These are phyloP conservation scores for Manis javanica DNA, from an alignment of 2,797 vertebrate genomes.

Conservation along the genomic window DNA sequence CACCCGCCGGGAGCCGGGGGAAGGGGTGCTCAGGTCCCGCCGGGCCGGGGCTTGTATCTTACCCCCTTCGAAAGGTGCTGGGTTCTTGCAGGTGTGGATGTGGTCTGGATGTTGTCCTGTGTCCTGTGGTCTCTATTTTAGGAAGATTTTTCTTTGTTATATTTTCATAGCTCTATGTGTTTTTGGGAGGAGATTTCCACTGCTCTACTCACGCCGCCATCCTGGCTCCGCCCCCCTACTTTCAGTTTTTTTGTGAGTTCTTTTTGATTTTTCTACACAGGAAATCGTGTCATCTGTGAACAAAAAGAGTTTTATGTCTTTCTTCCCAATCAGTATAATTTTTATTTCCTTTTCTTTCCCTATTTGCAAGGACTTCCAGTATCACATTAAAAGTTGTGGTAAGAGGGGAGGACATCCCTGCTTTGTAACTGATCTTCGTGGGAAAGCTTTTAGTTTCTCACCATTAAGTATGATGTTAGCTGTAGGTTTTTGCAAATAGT, in stretches of 20 bases:
- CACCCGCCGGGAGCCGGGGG: too few relatives aligned
- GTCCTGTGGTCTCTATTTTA: too few relatives aligned
- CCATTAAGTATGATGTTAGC: neutral
- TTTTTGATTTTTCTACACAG: neutral
- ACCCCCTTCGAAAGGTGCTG: too few relatives aligned
- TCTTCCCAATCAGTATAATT: neutral
- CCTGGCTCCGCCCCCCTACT: too few relatives aligned
- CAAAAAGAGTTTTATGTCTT: neutral
- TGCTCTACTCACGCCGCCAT: too few relatives aligned
- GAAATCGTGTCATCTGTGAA: neutral
- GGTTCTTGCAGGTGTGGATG: too few relatives aligned
- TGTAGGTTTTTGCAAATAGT: neutral
- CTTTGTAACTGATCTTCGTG: neutral
- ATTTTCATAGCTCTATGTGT: too few relatives aligned
- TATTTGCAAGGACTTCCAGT: neutral
- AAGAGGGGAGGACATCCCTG: neutral
- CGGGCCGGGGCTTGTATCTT: too few relatives aligned
- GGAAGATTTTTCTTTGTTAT: too few relatives aligned
- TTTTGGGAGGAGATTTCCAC: too few relatives aligned
- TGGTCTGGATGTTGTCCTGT: too few relatives aligned
- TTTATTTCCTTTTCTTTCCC: neutral
- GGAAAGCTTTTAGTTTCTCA: neutral
- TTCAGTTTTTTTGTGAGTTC: neutral
- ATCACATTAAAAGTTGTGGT: neutral
- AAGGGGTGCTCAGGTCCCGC: too few relatives aligned